phyloP scores from a whole-genome alignment of 2,113 vertebrate genomes.

The Eonycteris spelaea region DNA sequence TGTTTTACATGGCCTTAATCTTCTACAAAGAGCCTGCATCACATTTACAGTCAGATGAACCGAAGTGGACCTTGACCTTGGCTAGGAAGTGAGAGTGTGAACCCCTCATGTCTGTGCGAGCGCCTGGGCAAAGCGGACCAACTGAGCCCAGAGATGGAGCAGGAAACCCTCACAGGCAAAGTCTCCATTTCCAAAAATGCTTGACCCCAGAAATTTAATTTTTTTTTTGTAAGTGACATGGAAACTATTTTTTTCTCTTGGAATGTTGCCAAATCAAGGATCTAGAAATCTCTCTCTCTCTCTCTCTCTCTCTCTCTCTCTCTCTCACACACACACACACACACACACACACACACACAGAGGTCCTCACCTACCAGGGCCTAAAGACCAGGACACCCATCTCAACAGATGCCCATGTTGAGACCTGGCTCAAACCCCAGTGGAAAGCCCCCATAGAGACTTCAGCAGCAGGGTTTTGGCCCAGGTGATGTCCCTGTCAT shows the following conservation, averaged over 20 bases:
- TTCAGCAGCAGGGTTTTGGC: too few relatives aligned
- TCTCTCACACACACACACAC: too few relatives aligned
- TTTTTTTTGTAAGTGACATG: background rate
- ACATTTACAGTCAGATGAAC: background rate
- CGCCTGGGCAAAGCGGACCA: background rate
- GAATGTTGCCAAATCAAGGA: background rate
- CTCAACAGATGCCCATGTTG: background rate
- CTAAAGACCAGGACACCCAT: background rate
- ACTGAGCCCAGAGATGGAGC: fast-evolving
- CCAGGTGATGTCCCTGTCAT: background rate
- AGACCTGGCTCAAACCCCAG: background rate
- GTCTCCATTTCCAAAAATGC: background rate
- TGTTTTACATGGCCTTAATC: background rate
- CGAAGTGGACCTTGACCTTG: background rate
- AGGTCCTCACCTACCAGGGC: background rate
- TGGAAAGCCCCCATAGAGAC: background rate
- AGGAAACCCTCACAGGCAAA: background rate
- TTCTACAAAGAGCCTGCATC: background rate
- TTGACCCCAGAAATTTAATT: background rate
- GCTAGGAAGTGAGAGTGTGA: background rate
- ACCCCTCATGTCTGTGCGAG: too few relatives aligned
- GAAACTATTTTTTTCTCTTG: background rate
- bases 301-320: too few relatives aligned
- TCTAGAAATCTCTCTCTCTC: background rate
- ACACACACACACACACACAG: fast-evolving